phyloP scores from a whole-genome alignment of 2,797 vertebrate genomes.

The Alca torda region DNA sequence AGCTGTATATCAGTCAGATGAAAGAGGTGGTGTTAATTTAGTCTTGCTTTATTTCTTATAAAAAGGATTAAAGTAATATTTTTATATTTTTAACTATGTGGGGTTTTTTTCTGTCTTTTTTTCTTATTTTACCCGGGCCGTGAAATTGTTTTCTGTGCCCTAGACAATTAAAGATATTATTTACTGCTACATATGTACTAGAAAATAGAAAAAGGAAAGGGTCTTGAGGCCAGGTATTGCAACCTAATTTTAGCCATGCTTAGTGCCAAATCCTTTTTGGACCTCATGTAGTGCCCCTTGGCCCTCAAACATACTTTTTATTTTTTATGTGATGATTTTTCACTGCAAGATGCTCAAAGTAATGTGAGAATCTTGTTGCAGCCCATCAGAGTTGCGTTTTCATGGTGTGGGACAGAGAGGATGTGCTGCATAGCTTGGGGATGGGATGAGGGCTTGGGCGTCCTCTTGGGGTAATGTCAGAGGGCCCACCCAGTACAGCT shows the following conservation, averaged over 20 bases:
- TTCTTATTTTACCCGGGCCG: not conserved
- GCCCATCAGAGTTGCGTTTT: not conserved
- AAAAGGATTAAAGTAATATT: not conserved
- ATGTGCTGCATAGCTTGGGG: not conserved
- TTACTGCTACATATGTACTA: not conserved
- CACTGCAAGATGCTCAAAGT: not conserved
- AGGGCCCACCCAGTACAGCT: not conserved
- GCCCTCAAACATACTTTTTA: not conserved
- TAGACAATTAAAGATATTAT: not conserved
- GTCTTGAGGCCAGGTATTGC: not conserved
- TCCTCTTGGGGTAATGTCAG: not conserved
- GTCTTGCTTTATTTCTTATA: not conserved
- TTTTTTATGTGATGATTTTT: not conserved
- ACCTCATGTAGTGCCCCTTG: rapidly evolving
- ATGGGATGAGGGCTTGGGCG: not conserved
- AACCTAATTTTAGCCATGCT: not conserved
- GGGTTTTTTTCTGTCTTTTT: not conserved
- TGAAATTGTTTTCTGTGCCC: not conserved
- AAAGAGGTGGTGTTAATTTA: not conserved
- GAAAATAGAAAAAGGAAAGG: not conserved
- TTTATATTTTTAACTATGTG: not conserved
- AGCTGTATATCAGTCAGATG: not conserved
- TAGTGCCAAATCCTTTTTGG: not conserved
- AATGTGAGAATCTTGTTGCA: not conserved
- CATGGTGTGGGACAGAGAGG: not conserved